Evolutionary conservation across 2,888 invertebrate genomes (phyloP), one percentile per base, ranked within the genome.

Genomic region (Cheiracanthium punctorium): DNA sequence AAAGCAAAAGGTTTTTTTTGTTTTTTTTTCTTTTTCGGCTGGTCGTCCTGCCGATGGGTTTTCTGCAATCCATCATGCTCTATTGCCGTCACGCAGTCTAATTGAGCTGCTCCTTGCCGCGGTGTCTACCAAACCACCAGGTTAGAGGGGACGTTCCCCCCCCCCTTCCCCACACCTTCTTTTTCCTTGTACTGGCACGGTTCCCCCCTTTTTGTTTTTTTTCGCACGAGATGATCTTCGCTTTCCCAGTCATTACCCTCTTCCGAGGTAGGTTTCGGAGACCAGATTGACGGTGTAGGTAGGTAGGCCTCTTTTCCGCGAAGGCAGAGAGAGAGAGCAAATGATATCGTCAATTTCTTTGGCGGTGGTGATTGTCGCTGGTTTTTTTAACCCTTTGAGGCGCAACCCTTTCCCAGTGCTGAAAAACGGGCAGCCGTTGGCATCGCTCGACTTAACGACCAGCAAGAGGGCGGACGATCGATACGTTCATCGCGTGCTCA

Each of bases 31-130:
- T 17, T 5, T 2, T 7, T 48, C 48, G 48, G n/a, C n/a, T n/a
- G n/a, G n/a, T n/a, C 48, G 48, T 48, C 48, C 48, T 48, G 48
- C 17, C 14, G 48, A 58, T 58, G 24, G 24, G 24, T 5, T n/a
- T 24, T 58, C 7, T 58, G 24, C 24, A 7, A 58, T 58, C 58
- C 5, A 58, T 58, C 58, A 58, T 58, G 58, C 24, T 24, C 20
- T 24, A 58, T n/a, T 58, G 58, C 24, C 58, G 58, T 58, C 58
- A 58, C 58, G 58, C 58, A 58, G 58, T 58, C 58, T 58, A 58
- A 24, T 58, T 58, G 58, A 24, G 58, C n/a, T n/a, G n/a, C n/a
- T n/a, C n/a, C 58, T 58, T 24, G n/a, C 58, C 58, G 58, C 58
- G 5, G 24, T 24, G 58, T 58, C 58, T 58, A n/a, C 20, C 58